phyloP scores from a whole-genome alignment of 2,888 invertebrate genomes.

The Drosophila demipolita region DNA sequence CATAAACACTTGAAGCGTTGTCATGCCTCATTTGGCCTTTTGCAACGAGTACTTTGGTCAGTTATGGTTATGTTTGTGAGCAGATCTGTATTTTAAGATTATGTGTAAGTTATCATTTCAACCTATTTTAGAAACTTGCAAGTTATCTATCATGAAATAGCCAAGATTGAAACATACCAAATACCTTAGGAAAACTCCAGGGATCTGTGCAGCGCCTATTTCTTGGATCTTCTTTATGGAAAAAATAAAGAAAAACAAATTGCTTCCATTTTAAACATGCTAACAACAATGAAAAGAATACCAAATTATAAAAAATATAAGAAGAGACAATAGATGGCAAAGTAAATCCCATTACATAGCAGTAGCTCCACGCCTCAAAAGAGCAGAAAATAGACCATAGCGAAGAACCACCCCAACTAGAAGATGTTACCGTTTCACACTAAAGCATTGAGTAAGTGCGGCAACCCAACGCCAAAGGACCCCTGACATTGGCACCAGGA shows the following conservation, averaged over 20 bases:
- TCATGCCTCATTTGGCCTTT: conserved; percentile 66
- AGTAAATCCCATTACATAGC: conserved; percentile 74
- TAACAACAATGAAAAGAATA: conserved; percentile 10
- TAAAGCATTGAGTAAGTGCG: conserved; percentile 80
- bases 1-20: conserved; percentile 81
- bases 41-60: not conserved
- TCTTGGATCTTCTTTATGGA: not conserved
- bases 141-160: not conserved
- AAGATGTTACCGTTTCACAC: conserved; percentile 82
- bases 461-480: conserved; percentile 64
- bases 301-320: conserved; percentile 30
- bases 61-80: not conserved
- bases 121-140: not conserved
- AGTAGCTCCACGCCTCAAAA: conserved; percentile 77
- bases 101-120: not conserved
- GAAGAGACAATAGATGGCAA: conserved; percentile 48
- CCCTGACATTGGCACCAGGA: conserved; percentile 68
- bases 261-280: not conserved
- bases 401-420: conserved; percentile 21
- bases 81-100: not conserved
- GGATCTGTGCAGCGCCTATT: not conserved
- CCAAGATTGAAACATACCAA: not conserved
- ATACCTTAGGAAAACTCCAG: too few species aligned
- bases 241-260: not conserved
- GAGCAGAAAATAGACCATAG: conserved; percentile 46